Conservation (phyloP, 2,888 invertebrate genomes). For the Beris chalybata region DNA sequence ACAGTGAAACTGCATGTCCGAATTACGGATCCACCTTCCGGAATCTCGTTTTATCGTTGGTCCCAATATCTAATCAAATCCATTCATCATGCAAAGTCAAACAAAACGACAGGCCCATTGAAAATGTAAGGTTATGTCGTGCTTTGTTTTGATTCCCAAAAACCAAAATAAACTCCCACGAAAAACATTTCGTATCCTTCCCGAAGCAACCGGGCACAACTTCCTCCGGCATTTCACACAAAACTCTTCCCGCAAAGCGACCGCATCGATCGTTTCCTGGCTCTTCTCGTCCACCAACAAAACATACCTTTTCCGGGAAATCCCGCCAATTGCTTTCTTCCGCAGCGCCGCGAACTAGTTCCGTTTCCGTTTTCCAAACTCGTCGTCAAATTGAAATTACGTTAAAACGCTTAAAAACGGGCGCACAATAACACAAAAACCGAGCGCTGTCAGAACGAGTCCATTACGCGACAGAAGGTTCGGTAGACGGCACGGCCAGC, state of each 20-base stretch:
- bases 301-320: slow-evolving; percentile 24
- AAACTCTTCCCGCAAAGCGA: not conserved
- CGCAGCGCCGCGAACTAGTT: slow-evolving; percentile 11
- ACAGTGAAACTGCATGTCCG: no score
- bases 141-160: slow-evolving; percentile 17
- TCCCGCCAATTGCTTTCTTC: slow-evolving; percentile 33
- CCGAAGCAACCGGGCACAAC: no score
- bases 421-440: slow-evolving; percentile 17
- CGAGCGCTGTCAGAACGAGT: slow-evolving; percentile 22
- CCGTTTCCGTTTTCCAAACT: slow-evolving; percentile 26
- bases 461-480: slow-evolving; percentile 19
- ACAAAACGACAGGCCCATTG: no score
- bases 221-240: no score
- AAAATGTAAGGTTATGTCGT: slow-evolving; percentile 19
- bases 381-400: slow-evolving; percentile 17
- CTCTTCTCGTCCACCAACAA: not conserved
- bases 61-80: no score
- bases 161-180: no score
- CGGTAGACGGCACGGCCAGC: slow-evolving; percentile 13
- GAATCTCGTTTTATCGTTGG: no score
- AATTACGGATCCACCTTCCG: no score
- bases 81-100: no score
- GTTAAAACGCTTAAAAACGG: slow-evolving; percentile 8
- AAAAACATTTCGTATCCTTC: no score
- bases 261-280: not conserved